phyloP scores from a whole-genome alignment of 1,140 invertebrate genomes.

The Brachionus koreanus region DNA sequence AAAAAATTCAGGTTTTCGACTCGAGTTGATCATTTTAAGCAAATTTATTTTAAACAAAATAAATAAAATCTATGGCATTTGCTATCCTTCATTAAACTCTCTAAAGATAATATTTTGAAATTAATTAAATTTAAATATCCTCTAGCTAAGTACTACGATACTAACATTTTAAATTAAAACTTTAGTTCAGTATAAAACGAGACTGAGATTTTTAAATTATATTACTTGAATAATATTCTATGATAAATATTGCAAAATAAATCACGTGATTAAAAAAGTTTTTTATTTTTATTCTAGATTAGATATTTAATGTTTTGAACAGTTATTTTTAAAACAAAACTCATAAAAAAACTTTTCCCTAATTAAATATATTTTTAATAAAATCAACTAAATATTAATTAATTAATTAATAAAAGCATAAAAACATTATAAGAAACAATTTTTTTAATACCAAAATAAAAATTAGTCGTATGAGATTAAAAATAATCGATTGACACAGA shows the following conservation, averaged over 20 bases:
- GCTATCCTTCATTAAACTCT: neutral
- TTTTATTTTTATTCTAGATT: neutral
- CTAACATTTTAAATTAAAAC: neutral
- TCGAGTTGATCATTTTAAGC: neutral
- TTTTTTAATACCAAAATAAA: too few species aligned
- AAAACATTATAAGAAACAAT: too few species aligned
- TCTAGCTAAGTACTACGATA: neutral
- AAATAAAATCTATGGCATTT: neutral
- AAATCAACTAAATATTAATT: too few species aligned
- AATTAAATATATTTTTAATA: too few species aligned
- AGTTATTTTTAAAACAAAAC: too few species aligned
- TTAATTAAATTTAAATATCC: neutral
- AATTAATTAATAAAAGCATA: too few species aligned
- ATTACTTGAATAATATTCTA: slow-evolving; percentile 5
- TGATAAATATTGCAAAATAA: neutral
- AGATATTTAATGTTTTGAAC: too few species aligned
- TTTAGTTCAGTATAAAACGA: neutral
- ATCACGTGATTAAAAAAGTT: neutral
- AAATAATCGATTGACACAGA: too few species aligned
- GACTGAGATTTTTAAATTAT: neutral
- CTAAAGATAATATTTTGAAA: neutral
- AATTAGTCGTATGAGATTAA: too few species aligned
- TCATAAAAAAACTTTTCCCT: too few species aligned
- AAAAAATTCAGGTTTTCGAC: slow-evolving; percentile 6
- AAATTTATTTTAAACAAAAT: neutral